Conservation (phyloP, 2,113 vertebrate species). For the Formicarius rufipectus region DNA sequence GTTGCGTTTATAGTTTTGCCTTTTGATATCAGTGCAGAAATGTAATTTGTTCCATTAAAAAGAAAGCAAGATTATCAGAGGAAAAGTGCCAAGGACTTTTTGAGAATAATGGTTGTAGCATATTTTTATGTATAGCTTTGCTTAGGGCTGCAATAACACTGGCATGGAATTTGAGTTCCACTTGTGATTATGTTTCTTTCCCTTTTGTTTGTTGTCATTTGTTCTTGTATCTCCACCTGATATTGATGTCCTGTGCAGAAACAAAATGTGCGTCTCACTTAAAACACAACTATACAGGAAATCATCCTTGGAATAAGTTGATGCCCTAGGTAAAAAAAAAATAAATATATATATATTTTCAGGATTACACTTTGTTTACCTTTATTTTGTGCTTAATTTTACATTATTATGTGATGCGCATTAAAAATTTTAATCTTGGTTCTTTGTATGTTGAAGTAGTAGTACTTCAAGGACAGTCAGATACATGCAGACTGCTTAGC, state of each 20-base stretch:
- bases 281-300: slow-evolving; percentile 34
- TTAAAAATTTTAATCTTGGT: slow-evolving; percentile 57
- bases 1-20: slow-evolving; percentile 57
- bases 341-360: slow-evolving; percentile 37
- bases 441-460: slow-evolving; percentile 59
- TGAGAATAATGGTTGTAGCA: slow-evolving; percentile 48
- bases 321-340: slow-evolving; percentile 29
- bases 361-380: slow-evolving; percentile 9
- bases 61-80: slow-evolving; percentile 5
- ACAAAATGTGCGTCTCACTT: slow-evolving; percentile 34
- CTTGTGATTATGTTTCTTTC: slow-evolving; percentile 39
- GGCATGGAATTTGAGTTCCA: slow-evolving; percentile 53
- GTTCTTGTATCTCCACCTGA: slow-evolving; percentile 38
- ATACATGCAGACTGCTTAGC: slow-evolving; percentile 33
- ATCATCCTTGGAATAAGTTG: slow-evolving; percentile 27
- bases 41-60: slow-evolving; percentile 48
- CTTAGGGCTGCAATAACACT: slow-evolving; percentile 51
- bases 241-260: slow-evolving; percentile 56
- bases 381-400: slow-evolving; percentile 55
- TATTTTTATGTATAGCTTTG: slow-evolving; percentile 64
- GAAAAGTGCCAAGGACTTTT: slow-evolving; percentile 60
- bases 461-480: slow-evolving; percentile 32
- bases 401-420: slow-evolving; percentile 53
- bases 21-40: slow-evolving; percentile 57
- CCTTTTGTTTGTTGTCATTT: slow-evolving; percentile 11